Evolutionary conservation across 2,113 vertebrate species (phyloP).

Genomic region (Psilopsiagon aurifrons): DNA sequence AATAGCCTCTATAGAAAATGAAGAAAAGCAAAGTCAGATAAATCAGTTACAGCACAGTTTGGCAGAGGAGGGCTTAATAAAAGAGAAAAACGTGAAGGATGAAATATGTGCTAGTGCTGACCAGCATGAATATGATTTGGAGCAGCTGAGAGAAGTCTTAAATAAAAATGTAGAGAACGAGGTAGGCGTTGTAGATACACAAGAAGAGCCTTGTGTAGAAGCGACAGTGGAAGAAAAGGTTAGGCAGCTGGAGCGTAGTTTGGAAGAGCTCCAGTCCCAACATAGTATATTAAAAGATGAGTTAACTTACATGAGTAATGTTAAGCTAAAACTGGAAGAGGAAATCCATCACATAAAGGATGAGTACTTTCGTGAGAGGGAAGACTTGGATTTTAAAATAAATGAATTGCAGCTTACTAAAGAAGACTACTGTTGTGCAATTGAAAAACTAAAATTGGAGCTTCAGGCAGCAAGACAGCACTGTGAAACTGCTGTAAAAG

Average conservation of each 20-base stretch:
- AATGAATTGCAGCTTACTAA: conserved; percentile 90
- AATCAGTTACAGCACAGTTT: conserved; percentile 78
- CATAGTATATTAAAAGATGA: conserved; percentile 92
- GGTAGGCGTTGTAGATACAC: neutral
- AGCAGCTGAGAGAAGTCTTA: conserved; percentile 50
- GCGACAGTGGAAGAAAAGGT: conserved; percentile 67
- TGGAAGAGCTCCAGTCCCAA: conserved; percentile 87
- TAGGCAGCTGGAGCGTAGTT: conserved; percentile 70
- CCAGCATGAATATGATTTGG: conserved; percentile 70
- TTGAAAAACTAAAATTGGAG: conserved; percentile 76
- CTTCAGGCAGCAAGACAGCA: conserved; percentile 59
- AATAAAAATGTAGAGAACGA: conserved; percentile 40
- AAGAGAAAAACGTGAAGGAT: conserved; percentile 78
- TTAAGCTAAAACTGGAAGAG: conserved; percentile 88
- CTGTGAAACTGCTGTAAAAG: conserved; percentile 6
- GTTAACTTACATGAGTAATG: conserved; percentile 88
- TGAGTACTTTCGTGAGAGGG: conserved; percentile 89
- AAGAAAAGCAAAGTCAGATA: conserved; percentile 81
- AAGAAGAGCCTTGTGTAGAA: conserved; percentile 33
- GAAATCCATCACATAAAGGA: conserved; percentile 84
- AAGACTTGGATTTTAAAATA: conserved; percentile 97
- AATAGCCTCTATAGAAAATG: conserved; percentile 71
- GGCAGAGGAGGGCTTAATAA: conserved; percentile 74
- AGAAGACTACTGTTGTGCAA: conserved; percentile 78
- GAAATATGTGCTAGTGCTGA: conserved; percentile 67